A percentile compares a stretch with the other conserved stretches of the same genome.
Evolutionary conservation across 1,140 invertebrate species (phyloP).

Genomic region (Calliopsis andreniformis): DNA sequence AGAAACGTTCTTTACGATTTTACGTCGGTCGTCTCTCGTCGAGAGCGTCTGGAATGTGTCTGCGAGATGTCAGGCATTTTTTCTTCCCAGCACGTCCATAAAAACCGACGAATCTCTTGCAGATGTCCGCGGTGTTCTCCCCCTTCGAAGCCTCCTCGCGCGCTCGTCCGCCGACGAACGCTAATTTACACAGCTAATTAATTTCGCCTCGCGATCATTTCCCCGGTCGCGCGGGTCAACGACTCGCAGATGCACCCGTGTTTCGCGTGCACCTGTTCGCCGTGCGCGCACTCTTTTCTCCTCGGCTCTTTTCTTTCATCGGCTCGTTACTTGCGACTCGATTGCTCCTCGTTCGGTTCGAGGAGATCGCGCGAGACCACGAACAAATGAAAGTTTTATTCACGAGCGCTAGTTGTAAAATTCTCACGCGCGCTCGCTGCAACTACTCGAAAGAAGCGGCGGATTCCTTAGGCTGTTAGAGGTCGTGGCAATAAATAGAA

Average conservation of each 20-base stretch:
- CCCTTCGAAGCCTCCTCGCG: no score
- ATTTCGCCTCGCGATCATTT: constrained; percentile 12
- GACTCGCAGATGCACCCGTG: not conserved
- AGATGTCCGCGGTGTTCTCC: not conserved
- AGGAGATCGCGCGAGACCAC: not conserved
- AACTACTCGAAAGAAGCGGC: not conserved
- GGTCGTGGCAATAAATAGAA: constrained; percentile 36
- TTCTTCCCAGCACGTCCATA: constrained; percentile 8
- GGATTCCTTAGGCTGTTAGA: not conserved
- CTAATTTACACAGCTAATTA: constrained; percentile 13
- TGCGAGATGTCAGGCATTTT: constrained; percentile 37
- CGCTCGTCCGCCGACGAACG: not conserved
- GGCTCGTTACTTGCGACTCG: not conserved
- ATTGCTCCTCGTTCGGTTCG: not conserved
- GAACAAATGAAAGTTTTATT: constrained; percentile 40
- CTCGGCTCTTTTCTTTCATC: not conserved
- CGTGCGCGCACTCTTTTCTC: not conserved
- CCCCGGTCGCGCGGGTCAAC: not conserved
- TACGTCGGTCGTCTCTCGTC: constrained; percentile 9
- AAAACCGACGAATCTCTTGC: constrained; percentile 35
- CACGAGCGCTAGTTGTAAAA: constrained; percentile 7
- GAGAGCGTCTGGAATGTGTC: constrained; percentile 32
- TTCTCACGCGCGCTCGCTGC: not conserved
- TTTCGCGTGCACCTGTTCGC: constrained; percentile 16
- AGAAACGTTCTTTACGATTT: constrained; percentile 19